These are phyloP conservation scores for Imbricaverruca yamaguchii DNA, from an alignment of 2,888 invertebrate genomes.

Conservation along the genomic window DNA sequence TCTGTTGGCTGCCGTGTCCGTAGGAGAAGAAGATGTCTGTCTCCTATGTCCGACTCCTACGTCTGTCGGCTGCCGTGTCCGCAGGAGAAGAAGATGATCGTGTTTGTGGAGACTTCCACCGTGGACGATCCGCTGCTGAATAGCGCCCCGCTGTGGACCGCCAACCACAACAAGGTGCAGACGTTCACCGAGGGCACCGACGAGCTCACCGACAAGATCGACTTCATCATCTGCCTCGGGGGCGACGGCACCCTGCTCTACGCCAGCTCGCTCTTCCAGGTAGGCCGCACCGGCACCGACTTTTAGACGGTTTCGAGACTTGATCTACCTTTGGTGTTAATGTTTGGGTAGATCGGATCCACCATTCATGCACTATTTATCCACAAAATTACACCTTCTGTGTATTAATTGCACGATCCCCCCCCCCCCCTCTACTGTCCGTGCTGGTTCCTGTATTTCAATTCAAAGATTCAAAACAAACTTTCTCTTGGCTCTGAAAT, in stretches of 20 bases:
- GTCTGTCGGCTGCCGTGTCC: conserved; percentile 32
- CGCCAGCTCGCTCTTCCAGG: conserved; percentile 83
- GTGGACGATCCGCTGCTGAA: conserved; percentile 71
- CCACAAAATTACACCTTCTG: no score
- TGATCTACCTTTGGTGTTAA: no score
- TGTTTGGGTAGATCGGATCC: no score
- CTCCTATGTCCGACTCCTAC: no score
- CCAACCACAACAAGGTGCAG: conserved; percentile 74
- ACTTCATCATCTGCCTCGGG: conserved; percentile 92
- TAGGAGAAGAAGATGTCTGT: conserved; percentile 94
- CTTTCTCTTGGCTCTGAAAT: no score
- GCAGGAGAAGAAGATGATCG: conserved; percentile 91
- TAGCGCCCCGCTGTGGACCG: conserved; percentile 52
- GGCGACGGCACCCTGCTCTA: conserved; percentile 93
- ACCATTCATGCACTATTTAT: no score
- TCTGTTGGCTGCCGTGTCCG: no score
- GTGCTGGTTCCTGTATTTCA: no score
- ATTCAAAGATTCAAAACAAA: no score
- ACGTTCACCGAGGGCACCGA: conserved; percentile 80
- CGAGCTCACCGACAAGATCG: conserved; percentile 90
- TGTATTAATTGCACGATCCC: no score
- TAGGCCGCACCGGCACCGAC: conserved; percentile 34
- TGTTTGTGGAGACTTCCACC: conserved; percentile 86
- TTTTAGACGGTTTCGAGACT: no score
- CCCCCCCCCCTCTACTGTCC: no score